These are phyloP conservation scores for Orestias chungarensis DNA, from an alignment of 2,797 vertebrate genomes.

Conservation along the genomic window DNA sequence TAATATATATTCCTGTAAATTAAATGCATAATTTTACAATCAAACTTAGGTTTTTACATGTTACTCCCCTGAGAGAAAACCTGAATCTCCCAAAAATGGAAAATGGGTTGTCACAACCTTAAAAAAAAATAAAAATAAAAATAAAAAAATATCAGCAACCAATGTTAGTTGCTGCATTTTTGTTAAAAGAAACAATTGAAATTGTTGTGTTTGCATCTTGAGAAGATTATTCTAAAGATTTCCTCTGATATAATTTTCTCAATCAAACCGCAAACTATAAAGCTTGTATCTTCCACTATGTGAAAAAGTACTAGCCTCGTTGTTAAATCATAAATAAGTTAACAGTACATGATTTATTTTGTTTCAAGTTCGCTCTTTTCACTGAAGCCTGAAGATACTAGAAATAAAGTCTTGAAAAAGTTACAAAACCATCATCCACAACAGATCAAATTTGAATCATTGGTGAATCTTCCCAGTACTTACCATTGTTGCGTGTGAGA, in stretches of 20 bases:
- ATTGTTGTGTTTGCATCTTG: background rate
- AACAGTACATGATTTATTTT: background rate
- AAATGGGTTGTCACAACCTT: background rate
- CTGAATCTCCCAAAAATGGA: background rate
- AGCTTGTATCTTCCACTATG: background rate
- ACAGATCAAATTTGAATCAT: background rate
- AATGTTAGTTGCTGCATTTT: background rate
- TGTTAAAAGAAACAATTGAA: background rate
- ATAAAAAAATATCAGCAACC: no score
- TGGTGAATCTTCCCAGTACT: background rate
- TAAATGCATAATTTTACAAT: background rate
- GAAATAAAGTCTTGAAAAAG: background rate
- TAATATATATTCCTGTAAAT: background rate
- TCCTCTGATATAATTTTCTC: background rate
- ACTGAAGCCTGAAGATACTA: no score
- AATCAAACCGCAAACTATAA: no score
- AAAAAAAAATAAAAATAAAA: no score
- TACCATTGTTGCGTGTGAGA: background rate
- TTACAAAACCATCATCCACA: background rate
- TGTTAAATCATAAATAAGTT: background rate
- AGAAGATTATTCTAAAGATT: background rate
- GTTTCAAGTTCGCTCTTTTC: background rate
- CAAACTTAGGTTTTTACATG: background rate
- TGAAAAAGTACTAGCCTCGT: background rate
- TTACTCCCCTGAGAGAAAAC: background rate